A percentile compares a stretch with the other conserved stretches of the same genome.
Evolutionary conservation across 2,113 vertebrate species (phyloP).

Genomic region (Boleophthalmus pectinirostris): DNA sequence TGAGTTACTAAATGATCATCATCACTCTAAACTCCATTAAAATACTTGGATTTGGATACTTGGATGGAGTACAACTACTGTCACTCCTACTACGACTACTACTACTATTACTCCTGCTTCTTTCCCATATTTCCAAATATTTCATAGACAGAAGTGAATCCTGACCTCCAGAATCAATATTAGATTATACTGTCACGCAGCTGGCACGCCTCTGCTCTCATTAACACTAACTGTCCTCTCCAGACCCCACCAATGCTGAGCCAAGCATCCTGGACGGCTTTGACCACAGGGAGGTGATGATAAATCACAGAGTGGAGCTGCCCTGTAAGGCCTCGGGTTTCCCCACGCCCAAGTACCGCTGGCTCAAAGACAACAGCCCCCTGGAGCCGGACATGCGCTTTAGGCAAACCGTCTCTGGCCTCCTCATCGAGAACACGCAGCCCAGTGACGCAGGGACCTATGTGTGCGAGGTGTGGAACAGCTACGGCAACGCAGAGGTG

Average conservation of each 20-base stretch:
- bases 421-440: conserved; percentile 89
- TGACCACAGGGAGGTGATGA: conserved; percentile 93
- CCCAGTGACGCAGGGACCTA: conserved; percentile 92
- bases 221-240: conserved; percentile 44
- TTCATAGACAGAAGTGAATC: conserved; percentile 36
- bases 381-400: conserved; percentile 94
- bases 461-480: conserved; percentile 98
- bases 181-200: conserved; percentile 33
- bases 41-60: too few relatives aligned
- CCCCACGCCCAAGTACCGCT: conserved; percentile 93
- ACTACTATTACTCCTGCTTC: background rate
- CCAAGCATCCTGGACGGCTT: conserved; percentile 96
- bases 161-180: conserved; percentile 52
- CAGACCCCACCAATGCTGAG: conserved; percentile 95
- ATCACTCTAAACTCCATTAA: too few relatives aligned
- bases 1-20: too few relatives aligned
- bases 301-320: conserved; percentile 91
- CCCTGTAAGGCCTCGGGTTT: conserved; percentile 97
- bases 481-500: conserved; percentile 93
- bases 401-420: conserved; percentile 87
- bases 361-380: conserved; percentile 96
- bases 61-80: too few relatives aligned
- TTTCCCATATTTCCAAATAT: conserved; percentile 31
- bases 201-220: conserved; percentile 50
- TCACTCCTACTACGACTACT: background rate